Evolutionary conservation across 2,888 invertebrate genomes (phyloP).

Genomic region (Nymphalis c-album): DNA sequence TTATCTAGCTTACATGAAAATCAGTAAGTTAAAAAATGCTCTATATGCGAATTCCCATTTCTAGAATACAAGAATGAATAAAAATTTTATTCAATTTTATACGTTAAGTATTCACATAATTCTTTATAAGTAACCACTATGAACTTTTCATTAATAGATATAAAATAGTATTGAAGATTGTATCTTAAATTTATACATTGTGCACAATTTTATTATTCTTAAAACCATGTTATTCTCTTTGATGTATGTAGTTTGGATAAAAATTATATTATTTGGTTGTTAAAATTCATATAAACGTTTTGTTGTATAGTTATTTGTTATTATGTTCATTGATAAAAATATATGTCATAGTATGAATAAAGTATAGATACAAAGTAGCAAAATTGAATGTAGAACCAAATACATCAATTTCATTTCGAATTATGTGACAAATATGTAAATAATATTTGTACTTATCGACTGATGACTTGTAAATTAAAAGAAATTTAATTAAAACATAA

Average conservation of each 20-base stretch:
- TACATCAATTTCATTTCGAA: conserved; percentile 59
- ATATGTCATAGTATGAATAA: not conserved
- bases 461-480: conserved; percentile 42
- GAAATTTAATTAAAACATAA: conserved; percentile 9
- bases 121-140: conserved; percentile 19
- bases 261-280: conserved; percentile 2
- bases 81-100: conserved; percentile 17
- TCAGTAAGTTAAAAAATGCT: not conserved
- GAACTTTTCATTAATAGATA: conserved; percentile 11
- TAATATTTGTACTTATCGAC: conserved; percentile 73
- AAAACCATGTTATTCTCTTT: conserved; percentile 1
- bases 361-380: not conserved
- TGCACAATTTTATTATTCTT: conserved; percentile 7
- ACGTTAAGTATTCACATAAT: conserved; percentile 16
- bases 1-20: not conserved
- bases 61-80: not conserved
- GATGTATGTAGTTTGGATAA: not conserved
- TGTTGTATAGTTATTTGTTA: conserved; percentile 1
- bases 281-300: conserved; percentile 2
- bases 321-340: not conserved
- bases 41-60: not conserved
- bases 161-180: conserved; percentile 7
- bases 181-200: conserved; percentile 9
- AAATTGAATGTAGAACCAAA: conserved; percentile 15
- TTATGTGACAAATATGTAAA: conserved; percentile 67